These are phyloP conservation scores for Paralichthys olivaceus DNA, from an alignment of 2,113 vertebrate genomes.

Conservation along the genomic window DNA sequence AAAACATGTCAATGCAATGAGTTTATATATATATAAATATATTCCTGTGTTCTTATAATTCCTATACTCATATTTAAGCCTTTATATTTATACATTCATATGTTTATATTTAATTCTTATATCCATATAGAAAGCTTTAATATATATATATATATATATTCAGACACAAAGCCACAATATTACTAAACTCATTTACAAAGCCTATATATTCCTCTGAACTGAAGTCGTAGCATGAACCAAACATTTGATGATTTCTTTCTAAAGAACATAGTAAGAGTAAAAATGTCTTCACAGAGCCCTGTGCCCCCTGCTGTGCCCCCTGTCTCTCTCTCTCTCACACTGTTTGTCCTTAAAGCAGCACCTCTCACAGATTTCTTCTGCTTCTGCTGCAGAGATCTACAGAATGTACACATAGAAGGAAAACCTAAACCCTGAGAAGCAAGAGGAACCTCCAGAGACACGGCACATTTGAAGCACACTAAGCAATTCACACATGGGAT, in stretches of 20 bases:
- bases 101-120: too few relatives aligned
- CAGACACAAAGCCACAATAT: too few relatives aligned
- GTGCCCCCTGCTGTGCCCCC: slow-evolving; percentile 14
- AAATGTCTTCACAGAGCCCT: background rate
- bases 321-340: background rate
- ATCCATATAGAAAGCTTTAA: too few relatives aligned
- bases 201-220: slow-evolving; percentile 21
- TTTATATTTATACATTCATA: too few relatives aligned
- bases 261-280: slow-evolving; percentile 28
- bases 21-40: background rate
- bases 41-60: background rate
- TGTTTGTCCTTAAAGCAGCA: slow-evolving; percentile 4
- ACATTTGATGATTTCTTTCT: slow-evolving; percentile 48
- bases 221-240: slow-evolving; percentile 18
- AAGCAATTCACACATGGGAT: background rate
- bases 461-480: slow-evolving; percentile 7
- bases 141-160: too few relatives aligned
- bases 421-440: slow-evolving; percentile 8
- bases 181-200: too few relatives aligned
- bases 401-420: slow-evolving; percentile 2
- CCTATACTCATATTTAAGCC: too few relatives aligned
- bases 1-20: slow-evolving; percentile 13
- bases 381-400: background rate
- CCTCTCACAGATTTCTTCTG: slow-evolving; percentile 17
- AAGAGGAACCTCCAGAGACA: slow-evolving; percentile 14